Evolutionary conservation across 2,797 vertebrate genomes (phyloP).

Genomic region (Ambastaia sidthimunki): DNA sequence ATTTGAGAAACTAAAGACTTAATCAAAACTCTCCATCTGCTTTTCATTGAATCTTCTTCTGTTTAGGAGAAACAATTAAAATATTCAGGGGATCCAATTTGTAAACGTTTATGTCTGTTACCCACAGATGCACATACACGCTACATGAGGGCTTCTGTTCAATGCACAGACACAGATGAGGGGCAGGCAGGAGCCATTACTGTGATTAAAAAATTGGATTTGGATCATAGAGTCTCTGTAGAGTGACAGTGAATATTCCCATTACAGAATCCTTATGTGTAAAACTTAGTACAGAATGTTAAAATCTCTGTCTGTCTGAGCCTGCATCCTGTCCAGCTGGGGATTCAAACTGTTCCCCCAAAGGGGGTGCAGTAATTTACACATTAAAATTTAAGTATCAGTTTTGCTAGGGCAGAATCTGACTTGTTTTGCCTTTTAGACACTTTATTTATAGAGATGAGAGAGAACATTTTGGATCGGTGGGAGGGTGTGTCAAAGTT

Average conservation of each 20-base stretch:
- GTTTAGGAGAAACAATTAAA: not conserved
- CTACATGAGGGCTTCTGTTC: constrained; percentile 14
- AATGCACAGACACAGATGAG: constrained; percentile 24
- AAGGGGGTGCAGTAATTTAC: constrained; percentile 8
- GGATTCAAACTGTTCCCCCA: constrained; percentile 16
- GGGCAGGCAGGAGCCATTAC: constrained; percentile 52
- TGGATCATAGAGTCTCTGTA: constrained; percentile 35
- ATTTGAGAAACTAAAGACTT: not conserved
- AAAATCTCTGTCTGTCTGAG: constrained; percentile 53
- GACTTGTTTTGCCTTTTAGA: not conserved
- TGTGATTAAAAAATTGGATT: constrained; percentile 60
- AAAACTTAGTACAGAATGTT: constrained; percentile 45
- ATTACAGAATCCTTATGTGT: constrained; percentile 44
- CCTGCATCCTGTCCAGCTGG: constrained; percentile 26
- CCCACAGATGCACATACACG: not conserved
- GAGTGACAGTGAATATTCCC: constrained; percentile 37
- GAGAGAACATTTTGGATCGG: not conserved
- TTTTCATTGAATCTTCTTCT: not conserved
- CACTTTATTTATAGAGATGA: not conserved
- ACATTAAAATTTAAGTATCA: not conserved
- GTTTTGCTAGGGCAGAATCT: not conserved
- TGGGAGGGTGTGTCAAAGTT: no score
- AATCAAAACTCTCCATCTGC: not conserved
- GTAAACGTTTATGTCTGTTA: not conserved
- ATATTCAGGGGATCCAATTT: not conserved